phyloP scores from a whole-genome alignment of 2,113 vertebrate genomes.

The Mungos mungo region DNA sequence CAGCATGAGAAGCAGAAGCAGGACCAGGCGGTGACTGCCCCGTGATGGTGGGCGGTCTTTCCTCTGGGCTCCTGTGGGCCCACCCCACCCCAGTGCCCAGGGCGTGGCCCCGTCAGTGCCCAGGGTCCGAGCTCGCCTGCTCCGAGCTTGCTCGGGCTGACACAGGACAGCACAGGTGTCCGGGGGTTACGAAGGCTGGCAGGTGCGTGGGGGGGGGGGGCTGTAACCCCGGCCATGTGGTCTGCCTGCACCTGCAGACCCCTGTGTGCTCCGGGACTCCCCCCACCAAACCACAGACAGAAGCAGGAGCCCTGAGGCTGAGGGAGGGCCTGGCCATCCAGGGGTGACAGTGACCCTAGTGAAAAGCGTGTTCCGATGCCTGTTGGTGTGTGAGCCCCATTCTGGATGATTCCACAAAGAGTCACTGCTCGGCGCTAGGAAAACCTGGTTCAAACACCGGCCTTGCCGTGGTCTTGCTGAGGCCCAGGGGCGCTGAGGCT shows the following conservation, averaged over 20 bases:
- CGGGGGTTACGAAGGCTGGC: accelerated
- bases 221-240: accelerated
- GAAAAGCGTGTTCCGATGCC: accelerated
- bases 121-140: background rate
- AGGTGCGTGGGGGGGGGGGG: background rate
- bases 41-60: accelerated
- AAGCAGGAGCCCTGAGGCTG: accelerated
- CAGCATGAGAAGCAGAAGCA: accelerated
- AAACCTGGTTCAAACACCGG: accelerated
- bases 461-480: accelerated
- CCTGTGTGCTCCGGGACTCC: accelerated
- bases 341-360: accelerated
- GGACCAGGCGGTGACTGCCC: accelerated
- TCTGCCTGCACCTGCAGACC: accelerated
- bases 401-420: background rate
- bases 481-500: accelerated
- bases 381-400: accelerated
- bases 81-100: accelerated
- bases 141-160: accelerated
- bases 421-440: accelerated
- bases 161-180: accelerated
- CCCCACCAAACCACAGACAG: accelerated
- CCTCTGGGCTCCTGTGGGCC: background rate
- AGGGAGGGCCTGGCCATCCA: accelerated
- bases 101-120: accelerated